Conservation (phyloP, 2,797 vertebrate species). For the Manis pentadactyla region DNA sequence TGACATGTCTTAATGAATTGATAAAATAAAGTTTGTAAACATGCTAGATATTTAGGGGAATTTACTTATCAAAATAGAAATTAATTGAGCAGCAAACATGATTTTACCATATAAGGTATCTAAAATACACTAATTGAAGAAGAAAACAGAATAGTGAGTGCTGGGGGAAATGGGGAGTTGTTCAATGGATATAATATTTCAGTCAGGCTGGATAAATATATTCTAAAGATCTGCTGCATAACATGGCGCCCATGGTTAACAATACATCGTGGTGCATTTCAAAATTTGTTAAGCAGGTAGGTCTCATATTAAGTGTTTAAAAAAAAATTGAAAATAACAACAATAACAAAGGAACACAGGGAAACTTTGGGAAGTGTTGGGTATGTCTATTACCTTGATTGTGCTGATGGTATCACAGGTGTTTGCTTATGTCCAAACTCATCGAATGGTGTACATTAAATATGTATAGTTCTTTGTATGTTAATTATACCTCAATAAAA, state of each 20-base stretch:
- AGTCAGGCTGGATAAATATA: background rate
- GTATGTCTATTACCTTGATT: background rate
- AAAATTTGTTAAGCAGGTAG: background rate
- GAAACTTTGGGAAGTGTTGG: background rate
- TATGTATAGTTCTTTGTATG: background rate
- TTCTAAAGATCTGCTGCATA: background rate
- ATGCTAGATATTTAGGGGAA: background rate
- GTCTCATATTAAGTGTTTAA: background rate
- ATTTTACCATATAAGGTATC: background rate
- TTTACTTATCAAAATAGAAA: background rate
- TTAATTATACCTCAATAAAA: background rate
- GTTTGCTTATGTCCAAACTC: background rate
- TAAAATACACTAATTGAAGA: background rate
- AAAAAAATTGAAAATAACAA: background rate
- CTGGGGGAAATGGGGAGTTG: background rate
- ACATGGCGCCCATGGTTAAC: background rate
- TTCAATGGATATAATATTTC: background rate
- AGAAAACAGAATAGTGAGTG: background rate
- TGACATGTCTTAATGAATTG: background rate
- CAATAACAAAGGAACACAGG: background rate
- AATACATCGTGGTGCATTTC: background rate
- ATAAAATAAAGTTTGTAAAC: background rate
- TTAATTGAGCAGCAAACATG: background rate
- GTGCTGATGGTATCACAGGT: too few relatives aligned
- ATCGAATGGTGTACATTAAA: background rate